Evolutionary conservation across 2,888 invertebrate species (phyloP).

Genomic region (Anagyrus pseudococci): DNA sequence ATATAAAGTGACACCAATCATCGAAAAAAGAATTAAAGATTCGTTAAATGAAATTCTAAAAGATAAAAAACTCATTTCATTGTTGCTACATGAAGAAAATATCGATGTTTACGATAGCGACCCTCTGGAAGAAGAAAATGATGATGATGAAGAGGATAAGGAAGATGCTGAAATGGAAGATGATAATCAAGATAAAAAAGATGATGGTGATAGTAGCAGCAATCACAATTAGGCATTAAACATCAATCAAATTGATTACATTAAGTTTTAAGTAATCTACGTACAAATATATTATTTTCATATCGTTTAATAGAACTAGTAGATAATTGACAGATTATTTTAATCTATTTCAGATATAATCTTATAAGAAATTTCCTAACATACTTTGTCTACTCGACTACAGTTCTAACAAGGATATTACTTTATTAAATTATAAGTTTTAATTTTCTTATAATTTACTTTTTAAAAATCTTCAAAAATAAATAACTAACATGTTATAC

Average conservation of each 20-base stretch:
- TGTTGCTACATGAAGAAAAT: conserved; percentile 14
- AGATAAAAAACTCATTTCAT: conserved; percentile 18
- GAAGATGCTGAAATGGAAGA: background rate
- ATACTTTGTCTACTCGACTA: no score
- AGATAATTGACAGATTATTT: no score
- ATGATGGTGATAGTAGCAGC: no score
- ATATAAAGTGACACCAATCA: conserved; percentile 22
- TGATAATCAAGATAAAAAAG: conserved; percentile 3
- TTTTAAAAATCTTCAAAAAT: no score
- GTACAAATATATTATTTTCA: conserved; percentile 2
- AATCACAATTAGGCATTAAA: background rate
- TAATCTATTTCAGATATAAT: no score
- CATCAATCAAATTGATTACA: background rate
- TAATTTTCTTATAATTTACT: no score
- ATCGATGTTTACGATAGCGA: conserved; percentile 30
- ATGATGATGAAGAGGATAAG: conserved; percentile 9
- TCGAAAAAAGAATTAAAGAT: conserved; percentile 31
- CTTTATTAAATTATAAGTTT: no score
- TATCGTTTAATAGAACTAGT: no score
- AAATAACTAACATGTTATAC: no score
- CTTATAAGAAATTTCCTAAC: no score
- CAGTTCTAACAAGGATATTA: no score
- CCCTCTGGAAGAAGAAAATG: conserved; percentile 24
- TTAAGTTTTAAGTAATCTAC: background rate
- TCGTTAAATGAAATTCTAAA: conserved; percentile 16